Evolutionary conservation across 2,888 invertebrate species (phyloP).

Genomic region (Cephus pulcher): DNA sequence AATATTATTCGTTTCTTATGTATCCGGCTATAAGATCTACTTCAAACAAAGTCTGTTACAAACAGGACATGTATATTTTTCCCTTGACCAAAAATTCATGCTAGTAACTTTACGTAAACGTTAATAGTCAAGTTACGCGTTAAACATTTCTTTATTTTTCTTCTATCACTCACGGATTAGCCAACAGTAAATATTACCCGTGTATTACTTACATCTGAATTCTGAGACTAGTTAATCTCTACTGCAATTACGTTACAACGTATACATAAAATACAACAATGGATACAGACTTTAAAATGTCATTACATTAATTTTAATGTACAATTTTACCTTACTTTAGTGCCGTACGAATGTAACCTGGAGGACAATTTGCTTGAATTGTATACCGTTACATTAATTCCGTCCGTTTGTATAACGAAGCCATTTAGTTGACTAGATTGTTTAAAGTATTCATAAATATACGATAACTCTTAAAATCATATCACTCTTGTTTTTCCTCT

Average conservation of each 20-base stretch:
- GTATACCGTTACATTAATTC: neutral
- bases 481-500: neutral
- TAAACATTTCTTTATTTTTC: neutral
- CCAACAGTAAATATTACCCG: neutral
- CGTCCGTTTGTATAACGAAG: neutral
- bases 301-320: neutral
- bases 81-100: neutral
- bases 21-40: neutral
- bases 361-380: neutral
- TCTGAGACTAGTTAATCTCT: neutral
- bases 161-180: neutral
- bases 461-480: neutral
- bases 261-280: conserved; percentile 44
- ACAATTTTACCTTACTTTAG: neutral
- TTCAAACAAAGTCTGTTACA: neutral
- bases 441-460: neutral
- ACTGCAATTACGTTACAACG: conserved; percentile 33
- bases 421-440: neutral
- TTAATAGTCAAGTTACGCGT: neutral
- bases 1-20: neutral
- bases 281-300: neutral
- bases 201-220: neutral
- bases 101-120: neutral
- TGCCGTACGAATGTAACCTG: neutral
- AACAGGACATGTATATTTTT: neutral